Percentiles rank a stretch among this genome's conserved stretches.
Evolutionary conservation across 2,888 invertebrate species (phyloP).

Genomic region (Cybosia mesomella): DNA sequence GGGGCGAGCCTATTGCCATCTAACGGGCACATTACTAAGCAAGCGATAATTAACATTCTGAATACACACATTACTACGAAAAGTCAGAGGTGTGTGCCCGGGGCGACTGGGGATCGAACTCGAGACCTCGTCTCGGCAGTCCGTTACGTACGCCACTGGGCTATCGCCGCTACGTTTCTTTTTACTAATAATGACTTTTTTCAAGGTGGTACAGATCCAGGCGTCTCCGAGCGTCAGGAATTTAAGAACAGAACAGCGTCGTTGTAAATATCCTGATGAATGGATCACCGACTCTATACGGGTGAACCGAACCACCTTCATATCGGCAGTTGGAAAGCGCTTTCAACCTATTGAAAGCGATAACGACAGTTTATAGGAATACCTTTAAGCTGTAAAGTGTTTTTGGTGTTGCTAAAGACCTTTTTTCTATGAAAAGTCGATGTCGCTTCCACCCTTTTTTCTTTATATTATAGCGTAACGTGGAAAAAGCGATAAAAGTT

Average conservation of each 20-base stretch:
- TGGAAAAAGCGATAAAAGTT: too few species aligned
- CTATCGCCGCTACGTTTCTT: too few species aligned
- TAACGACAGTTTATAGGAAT: constrained; percentile 1
- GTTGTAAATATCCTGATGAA: constrained; percentile 82
- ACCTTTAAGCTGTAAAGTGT: background rate
- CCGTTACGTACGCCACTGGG: too few species aligned
- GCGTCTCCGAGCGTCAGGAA: constrained; percentile 69
- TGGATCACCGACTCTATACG: constrained; percentile 72
- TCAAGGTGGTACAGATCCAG: constrained; percentile 76
- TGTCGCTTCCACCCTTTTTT: background rate
- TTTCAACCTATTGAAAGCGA: background rate
- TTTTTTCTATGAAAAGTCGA: background rate
- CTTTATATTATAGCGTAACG: background rate
- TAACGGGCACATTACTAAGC: too few species aligned
- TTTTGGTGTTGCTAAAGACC: background rate
- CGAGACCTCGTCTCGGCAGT: too few species aligned
- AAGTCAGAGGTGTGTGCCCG: too few species aligned
- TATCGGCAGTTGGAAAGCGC: background rate
- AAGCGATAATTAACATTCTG: too few species aligned
- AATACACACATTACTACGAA: too few species aligned
- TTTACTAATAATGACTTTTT: too few species aligned
- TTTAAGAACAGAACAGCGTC: constrained; percentile 72
- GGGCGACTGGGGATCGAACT: too few species aligned
- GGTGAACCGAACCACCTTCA: constrained; percentile 55
- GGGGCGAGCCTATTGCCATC: too few species aligned